Evolutionary conservation across 2,888 invertebrate species (phyloP).

Genomic region (Alentia gelatinosa): DNA sequence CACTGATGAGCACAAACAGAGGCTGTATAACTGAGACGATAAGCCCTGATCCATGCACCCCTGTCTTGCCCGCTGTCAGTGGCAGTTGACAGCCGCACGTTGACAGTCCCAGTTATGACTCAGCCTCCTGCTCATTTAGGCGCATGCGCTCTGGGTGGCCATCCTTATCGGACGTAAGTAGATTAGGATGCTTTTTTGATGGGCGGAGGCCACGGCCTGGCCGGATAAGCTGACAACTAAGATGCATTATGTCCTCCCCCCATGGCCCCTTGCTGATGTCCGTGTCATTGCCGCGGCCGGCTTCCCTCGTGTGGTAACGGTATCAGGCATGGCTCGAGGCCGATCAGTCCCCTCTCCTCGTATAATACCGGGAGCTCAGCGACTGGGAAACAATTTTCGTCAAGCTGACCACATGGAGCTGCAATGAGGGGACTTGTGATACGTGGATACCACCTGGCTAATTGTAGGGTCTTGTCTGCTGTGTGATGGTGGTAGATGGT

Average conservation of each 20-base stretch:
- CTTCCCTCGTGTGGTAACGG: neutral
- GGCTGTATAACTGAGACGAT: too few species aligned
- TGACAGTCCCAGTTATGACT: neutral
- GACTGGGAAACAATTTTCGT: neutral
- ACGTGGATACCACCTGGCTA: too few species aligned
- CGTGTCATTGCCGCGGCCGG: neutral
- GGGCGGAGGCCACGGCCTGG: neutral
- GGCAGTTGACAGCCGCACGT: neutral
- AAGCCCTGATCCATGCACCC: too few species aligned
- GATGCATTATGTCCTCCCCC: conserved; percentile 34
- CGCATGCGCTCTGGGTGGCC: neutral
- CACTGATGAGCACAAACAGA: too few species aligned
- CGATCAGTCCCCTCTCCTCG: neutral
- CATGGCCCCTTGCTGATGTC: conserved; percentile 8
- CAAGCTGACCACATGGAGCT: neutral
- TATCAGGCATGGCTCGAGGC: conserved; percentile 35
- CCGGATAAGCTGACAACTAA: conserved; percentile 47
- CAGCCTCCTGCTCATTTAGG: neutral
- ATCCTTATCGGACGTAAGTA: conserved; percentile 34
- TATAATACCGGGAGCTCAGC: neutral
- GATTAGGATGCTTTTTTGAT: conserved; percentile 52
- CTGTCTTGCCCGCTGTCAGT: neutral
- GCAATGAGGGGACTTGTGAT: neutral
- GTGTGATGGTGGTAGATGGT: too few species aligned
- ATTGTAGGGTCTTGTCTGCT: too few species aligned